These are phyloP conservation scores for Dicrurus megarhynchus DNA, from an alignment of 2,113 vertebrate species.

Conservation along the genomic window DNA sequence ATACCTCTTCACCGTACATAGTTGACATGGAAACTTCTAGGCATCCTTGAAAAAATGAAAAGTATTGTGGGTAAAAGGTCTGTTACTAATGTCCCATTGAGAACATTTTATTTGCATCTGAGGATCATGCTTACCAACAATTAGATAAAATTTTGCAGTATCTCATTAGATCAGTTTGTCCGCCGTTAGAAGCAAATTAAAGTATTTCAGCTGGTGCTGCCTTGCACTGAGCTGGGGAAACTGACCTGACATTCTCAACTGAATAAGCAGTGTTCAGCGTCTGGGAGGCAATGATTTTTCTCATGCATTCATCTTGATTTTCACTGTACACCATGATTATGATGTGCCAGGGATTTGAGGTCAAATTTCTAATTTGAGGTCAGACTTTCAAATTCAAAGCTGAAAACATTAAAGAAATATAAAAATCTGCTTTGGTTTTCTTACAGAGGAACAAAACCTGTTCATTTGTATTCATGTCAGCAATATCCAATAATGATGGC, in stretches of 20 bases:
- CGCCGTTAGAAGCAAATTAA: not conserved
- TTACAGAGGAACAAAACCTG: not conserved
- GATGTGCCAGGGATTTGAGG: not conserved
- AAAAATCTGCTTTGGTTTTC: not conserved
- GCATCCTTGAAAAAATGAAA: not conserved
- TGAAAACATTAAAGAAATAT: not conserved
- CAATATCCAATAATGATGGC: not conserved
- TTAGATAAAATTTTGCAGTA: not conserved
- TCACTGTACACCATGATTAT: not conserved
- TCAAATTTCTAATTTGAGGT: not conserved
- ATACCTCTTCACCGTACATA: not conserved
- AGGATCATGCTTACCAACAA: constrained; percentile 3
- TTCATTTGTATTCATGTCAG: not conserved
- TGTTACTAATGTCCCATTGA: not conserved
- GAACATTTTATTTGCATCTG: not conserved
- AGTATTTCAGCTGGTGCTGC: not conserved
- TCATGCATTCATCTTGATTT: not conserved
- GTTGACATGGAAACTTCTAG: constrained; percentile 38
- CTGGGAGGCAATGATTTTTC: not conserved
- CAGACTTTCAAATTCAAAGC: not conserved
- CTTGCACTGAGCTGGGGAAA: not conserved
- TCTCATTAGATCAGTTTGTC: not conserved
- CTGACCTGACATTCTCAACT: not conserved
- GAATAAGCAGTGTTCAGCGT: not conserved
- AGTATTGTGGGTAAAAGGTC: not conserved